Evolutionary conservation across 2,888 invertebrate genomes (phyloP).

Genomic region (Gandaritis pyraliata): DNA sequence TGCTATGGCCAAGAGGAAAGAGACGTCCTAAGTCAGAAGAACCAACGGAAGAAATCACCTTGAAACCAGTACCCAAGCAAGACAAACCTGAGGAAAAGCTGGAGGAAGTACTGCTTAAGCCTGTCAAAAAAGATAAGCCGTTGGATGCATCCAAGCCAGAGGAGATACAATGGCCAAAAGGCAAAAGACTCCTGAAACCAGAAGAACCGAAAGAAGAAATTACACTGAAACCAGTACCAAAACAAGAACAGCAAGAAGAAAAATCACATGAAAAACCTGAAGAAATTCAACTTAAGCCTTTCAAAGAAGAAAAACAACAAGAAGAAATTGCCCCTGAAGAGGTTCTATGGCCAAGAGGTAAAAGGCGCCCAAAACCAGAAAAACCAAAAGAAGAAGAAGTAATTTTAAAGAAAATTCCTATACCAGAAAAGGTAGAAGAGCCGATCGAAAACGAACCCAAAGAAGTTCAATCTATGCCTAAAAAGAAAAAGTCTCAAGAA

Average conservation of each 20-base stretch:
- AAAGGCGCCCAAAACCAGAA: conserved; percentile 28
- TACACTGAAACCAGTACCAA: conserved; percentile 64
- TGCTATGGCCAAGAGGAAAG: conserved; percentile 55
- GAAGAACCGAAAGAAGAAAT: conserved; percentile 56
- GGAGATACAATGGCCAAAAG: conserved; percentile 51
- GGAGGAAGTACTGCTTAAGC: conserved; percentile 66
- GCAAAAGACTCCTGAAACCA: conserved; percentile 51
- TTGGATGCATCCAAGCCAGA: conserved; percentile 2
- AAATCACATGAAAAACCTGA: conserved; percentile 57
- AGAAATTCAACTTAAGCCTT: conserved; percentile 22
- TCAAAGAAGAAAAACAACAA: conserved; percentile 50
- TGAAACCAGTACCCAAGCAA: conserved; percentile 62
- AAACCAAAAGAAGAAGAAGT: conserved; percentile 60
- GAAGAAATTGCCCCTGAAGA: conserved; percentile 46
- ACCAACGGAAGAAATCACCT: conserved; percentile 60
- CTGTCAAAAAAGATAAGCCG: conserved; percentile 40
- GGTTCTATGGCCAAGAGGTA: conserved; percentile 21
- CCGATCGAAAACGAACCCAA: conserved; percentile 72
- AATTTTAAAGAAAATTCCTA: conserved; percentile 42
- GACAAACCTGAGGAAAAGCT: conserved; percentile 47
- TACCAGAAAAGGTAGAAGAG: conserved; percentile 48
- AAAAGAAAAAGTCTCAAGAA: conserved; percentile 49
- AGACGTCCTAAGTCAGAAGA: conserved; percentile 64
- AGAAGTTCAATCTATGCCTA: conserved; percentile 58
- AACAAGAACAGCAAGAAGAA: conserved; percentile 56